Conservation (phyloP, 2,113 vertebrate species). For the Ceyx margarethae region DNA sequence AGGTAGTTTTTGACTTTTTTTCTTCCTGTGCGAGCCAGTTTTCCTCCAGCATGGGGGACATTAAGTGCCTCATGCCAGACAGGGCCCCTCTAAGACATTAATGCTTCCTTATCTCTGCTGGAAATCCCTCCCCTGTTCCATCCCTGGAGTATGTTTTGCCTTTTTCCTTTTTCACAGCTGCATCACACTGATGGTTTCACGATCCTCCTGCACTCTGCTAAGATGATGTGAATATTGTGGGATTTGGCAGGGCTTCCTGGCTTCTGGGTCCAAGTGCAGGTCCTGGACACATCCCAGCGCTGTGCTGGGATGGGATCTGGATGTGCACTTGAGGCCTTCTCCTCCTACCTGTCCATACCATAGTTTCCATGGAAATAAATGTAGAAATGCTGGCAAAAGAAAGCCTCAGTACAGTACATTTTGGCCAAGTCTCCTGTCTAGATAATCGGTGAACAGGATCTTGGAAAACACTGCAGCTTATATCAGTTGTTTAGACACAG, state of each 20-base stretch:
- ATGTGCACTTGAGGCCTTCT: neutral
- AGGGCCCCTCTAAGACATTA: neutral
- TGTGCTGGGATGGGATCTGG: conserved; percentile 13
- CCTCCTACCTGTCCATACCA: conserved; percentile 52
- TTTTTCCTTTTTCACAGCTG: conserved; percentile 31
- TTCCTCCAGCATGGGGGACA: neutral
- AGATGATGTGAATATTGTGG: neutral
- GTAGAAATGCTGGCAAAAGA: neutral
- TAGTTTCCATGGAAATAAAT: conserved; percentile 21
- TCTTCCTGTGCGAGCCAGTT: neutral
- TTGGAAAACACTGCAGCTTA: neutral
- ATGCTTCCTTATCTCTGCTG: conserved; percentile 28
- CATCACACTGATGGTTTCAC: neutral
- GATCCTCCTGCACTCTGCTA: neutral
- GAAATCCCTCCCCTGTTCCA: neutral
- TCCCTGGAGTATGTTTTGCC: neutral
- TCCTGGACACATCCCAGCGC: conserved; percentile 10
- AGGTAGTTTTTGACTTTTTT: neutral
- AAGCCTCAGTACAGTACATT: neutral
- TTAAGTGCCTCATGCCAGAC: neutral
- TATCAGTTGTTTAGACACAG: neutral
- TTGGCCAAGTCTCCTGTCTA: neutral
- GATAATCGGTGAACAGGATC: conserved; percentile 17
- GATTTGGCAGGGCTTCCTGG: conserved; percentile 41
- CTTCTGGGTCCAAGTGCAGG: conserved; percentile 24